Evolutionary conservation across 1,140 invertebrate species (phyloP), one percentile per base, ranked within the genome.

Genomic region (Trachymyrmex cornetzi): DNA sequence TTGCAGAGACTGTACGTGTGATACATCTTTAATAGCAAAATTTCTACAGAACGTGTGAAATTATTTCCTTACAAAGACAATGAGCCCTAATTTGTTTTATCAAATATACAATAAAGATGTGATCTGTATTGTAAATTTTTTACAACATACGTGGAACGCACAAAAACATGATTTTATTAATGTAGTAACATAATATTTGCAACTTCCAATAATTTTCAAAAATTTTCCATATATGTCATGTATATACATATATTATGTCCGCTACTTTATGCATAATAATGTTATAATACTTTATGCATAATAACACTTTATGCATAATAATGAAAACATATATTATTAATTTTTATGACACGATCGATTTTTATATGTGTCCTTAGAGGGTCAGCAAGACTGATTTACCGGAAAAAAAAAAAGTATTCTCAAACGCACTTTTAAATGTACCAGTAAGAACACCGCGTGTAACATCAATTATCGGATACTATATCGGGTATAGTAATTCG

Each of bases 261-360:
- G 38, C 2, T 44, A 44, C 38, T 44, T 44, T 44, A 53, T 53
- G 34, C 34, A 38, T 38, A 38, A 38, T 38, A 38, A 38, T 9
- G 34, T 38, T 38, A 38, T 38, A 38, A 38, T 38, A 38, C 14
- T 16, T 19, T 53, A 55, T 55, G 6, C 19, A 55, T 55, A 3
- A 24, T 6, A 16, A 1, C 3, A 59, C 22, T 81, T 81, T 27
- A 69, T 19, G 27, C 24, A 50, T 2, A 4, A 11, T 80, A n/a
- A 67, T 24, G 27, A 3, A 38, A 9, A 44, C 34, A 81, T 81
- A 59, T 27, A 81, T 71, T 59, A 81, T 81, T 71, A 81, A 71
- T 81, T 71, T 71, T 57, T 7, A 59, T 14, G 30, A 53, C 7
- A 6, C 19, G 14, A 53, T 72, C 16, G 34, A 30, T 34, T 74